These are phyloP conservation scores for Sipha flava DNA, from an alignment of 1,140 invertebrate species.

Conservation along the genomic window DNA sequence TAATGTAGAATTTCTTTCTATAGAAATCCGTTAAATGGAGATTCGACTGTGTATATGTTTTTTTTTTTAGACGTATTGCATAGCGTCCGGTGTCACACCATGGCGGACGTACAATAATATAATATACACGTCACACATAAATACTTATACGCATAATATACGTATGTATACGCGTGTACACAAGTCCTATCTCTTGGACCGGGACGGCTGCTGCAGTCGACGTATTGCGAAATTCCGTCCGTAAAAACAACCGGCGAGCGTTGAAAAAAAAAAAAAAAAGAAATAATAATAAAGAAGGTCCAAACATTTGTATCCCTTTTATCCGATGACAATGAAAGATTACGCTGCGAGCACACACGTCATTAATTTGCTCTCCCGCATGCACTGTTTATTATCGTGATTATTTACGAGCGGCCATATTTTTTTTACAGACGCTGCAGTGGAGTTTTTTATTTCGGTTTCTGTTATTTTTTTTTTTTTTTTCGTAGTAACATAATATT, in stretches of 20 bases:
- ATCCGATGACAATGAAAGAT: conserved; percentile 26
- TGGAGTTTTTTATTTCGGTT: neutral
- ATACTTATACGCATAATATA: no score
- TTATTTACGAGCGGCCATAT: conserved; percentile 21
- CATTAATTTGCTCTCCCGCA: conserved; percentile 21
- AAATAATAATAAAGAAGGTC: conserved; percentile 12
- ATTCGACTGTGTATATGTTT: no score
- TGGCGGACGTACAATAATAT: no score
- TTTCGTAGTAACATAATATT: neutral
- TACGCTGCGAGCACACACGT: conserved; percentile 1
- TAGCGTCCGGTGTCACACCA: no score
- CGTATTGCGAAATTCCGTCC: neutral
- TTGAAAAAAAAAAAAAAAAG: neutral
- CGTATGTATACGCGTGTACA: no score
- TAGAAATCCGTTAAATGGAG: no score
- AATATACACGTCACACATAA: no score
- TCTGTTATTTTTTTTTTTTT: neutral
- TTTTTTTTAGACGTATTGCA: no score
- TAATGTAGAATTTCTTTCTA: no score
- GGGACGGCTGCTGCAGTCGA: neutral
- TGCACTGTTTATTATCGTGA: conserved; percentile 21
- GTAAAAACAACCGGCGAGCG: neutral
- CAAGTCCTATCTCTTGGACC: no score
- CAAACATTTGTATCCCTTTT: conserved; percentile 25
- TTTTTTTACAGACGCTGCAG: neutral